Evolutionary conservation across 2,888 invertebrate genomes (phyloP).

Genomic region (Nomada lathburiana): DNA sequence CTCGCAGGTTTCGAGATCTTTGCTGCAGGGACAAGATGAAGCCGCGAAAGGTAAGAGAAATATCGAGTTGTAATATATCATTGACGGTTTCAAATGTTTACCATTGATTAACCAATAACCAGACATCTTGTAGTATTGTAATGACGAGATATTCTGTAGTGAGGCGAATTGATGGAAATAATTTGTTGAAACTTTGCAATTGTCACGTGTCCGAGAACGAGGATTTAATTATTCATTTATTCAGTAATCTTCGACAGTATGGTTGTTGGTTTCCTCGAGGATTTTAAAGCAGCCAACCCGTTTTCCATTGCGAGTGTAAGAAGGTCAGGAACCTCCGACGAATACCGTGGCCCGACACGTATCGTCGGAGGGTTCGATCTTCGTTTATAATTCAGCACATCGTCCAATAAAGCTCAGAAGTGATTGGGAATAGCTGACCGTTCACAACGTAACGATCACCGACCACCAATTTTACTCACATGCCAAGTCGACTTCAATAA

Average conservation of each 20-base stretch:
- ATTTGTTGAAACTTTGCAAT: too few relatives aligned
- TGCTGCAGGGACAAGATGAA: slow-evolving; percentile 60
- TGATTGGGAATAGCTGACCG: slow-evolving; percentile 76
- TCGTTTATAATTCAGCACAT: slow-evolving; percentile 80
- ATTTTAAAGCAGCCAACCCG: slow-evolving; percentile 24
- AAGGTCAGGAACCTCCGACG: slow-evolving; percentile 69
- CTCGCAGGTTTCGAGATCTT: slow-evolving; percentile 62
- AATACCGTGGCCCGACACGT: slow-evolving; percentile 53
- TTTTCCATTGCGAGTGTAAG: slow-evolving; percentile 46
- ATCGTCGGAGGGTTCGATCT: slow-evolving; percentile 70
- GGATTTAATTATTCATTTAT: too few relatives aligned
- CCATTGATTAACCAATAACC: too few relatives aligned
- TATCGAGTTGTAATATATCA: too few relatives aligned
- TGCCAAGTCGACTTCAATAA: slow-evolving; percentile 67
- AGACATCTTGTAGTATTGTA: not conserved
- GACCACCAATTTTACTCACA: slow-evolving; percentile 70
- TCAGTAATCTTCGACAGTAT: not conserved
- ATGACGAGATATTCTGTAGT: too few relatives aligned
- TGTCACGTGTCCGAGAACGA: too few relatives aligned
- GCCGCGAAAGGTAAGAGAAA: slow-evolving; percentile 62
- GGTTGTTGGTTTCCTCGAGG: not conserved
- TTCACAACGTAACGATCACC: slow-evolving; percentile 71
- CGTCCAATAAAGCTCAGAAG: slow-evolving; percentile 81
- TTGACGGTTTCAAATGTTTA: too few relatives aligned
- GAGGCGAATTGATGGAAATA: too few relatives aligned